Percentiles rank a stretch among this genome's conserved stretches.
Evolutionary conservation across 2,888 invertebrate genomes (phyloP).

Genomic region (Endotricha flammealis): DNA sequence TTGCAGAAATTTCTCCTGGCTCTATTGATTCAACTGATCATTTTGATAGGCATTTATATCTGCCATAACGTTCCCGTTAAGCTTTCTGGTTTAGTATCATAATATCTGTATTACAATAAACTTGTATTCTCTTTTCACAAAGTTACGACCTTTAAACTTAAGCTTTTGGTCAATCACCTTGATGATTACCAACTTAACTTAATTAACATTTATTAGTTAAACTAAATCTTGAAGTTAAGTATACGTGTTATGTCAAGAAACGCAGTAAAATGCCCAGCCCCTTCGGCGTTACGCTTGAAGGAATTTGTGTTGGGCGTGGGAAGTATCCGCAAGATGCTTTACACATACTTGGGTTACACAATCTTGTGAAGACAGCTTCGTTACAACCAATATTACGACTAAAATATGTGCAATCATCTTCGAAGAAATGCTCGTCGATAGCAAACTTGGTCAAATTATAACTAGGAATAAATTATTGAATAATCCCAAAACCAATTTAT

Average conservation of each 20-base stretch:
- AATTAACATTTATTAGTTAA: conserved; percentile 23
- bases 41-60: no score
- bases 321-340: conserved; percentile 51
- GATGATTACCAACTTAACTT: conserved; percentile 18
- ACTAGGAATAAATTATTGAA: conserved; percentile 5
- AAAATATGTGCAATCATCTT: conserved; percentile 19
- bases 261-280: conserved; percentile 67
- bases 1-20: neutral
- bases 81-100: no score
- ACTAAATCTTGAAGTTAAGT: conserved; percentile 37
- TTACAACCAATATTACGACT: conserved; percentile 33
- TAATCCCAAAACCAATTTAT: no score
- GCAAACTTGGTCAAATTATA: neutral
- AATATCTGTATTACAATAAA: no score
- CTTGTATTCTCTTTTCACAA: conserved; percentile 17
- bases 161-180: conserved; percentile 19
- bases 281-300: conserved; percentile 65
- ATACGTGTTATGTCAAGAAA: conserved; percentile 51
- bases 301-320: conserved; percentile 67
- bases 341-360: conserved; percentile 72
- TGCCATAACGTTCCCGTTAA: no score
- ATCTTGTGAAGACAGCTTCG: conserved; percentile 60
- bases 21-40: neutral
- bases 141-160: conserved; percentile 17
- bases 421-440: conserved; percentile 2